Evolutionary conservation across 2,113 vertebrate genomes (phyloP), one percentile per base, ranked within the genome.

Genomic region (Panthera leo): DNA sequence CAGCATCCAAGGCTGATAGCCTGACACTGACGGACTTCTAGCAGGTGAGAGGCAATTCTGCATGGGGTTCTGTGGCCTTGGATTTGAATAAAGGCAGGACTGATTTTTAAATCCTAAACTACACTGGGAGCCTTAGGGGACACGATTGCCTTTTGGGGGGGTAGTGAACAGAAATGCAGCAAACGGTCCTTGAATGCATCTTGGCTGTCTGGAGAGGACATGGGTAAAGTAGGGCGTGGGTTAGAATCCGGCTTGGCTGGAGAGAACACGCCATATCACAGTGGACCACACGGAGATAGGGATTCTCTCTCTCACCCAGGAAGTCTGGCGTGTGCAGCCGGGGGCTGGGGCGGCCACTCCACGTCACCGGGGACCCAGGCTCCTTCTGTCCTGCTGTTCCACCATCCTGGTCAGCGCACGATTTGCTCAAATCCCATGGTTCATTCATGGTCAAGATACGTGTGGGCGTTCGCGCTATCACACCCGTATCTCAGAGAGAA

Each of bases 251-350:
- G 12, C 12, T 4, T 31, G 75, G 45, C 25, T 6, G 21, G 18
- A 2, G 19, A 1, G 16, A 70, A 36, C 23, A 5, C 2, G 6
- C 39, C 7, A 1, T 16, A 2, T 5, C 18, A 14, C 42, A 16
- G 58, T 0, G 0, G 58, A 51, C 25, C 4, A 0, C 1, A 5
- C 45, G 0, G 53, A 55, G 53, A 3, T 16, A 0, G n/a, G 25
- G 61, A 12, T 10, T 34, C 71, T 21, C 12, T 25, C 36, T n/a
- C 25, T 21, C 25, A 7, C 48, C 2, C 7, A 75, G 18, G 53
- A 12, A 10, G 13, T 31, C 2, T 7, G 42, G 48, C 2, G 4
- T n/a, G 55, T 34, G 71, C 92, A 1, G 23, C 9, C 0, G 4
- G 29, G 29, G 36, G 13, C 65, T 45, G 12, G 39, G 51, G 7